Base-by-base conservation (phyloP, 2,797 vertebrate genomes). In the Gymnodraco acuticeps region DNA sequence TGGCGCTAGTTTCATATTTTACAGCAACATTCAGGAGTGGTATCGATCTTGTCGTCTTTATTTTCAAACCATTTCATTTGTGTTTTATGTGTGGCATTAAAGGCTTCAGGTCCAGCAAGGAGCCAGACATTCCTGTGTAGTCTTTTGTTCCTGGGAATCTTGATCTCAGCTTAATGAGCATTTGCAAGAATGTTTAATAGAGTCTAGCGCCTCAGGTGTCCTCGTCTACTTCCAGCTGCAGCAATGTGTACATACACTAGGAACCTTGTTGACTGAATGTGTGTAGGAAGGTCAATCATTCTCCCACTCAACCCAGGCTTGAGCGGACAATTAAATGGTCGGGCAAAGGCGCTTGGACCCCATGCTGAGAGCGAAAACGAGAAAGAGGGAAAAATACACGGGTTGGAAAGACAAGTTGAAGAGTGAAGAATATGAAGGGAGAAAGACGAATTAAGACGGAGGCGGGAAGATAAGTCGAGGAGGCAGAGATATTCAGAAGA, bases 141-240 rank as follows among this genome's bases (percentile, higher is more conserved):
- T 60, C 75, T 56, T 38, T 2, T 83, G 69, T 70, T 77, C 10
- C 6, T 77, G 80, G 59, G 75, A 83, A 72, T 81, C 79, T 70
- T 70, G 72, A 82, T 85, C 65, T 79, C 1, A 15, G 76, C 73
- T 74, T 89, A 89, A 89, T 88, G 78, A 87, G 74, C 65, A 12
- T 78, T 78, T 72, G n/a, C 46, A 76, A 83, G 82, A 87, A 88
- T 76, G 82, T 89, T 83, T 87, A 73, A 84, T 86, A 31, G 8
- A 43, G 70, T 74, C 42, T 56, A 17, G 15, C 17, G 78, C 89
- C 82, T 59, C 14, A 1, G 84, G 87, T 10, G 10, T 55, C 48
- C 68, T 64, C 3, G 41, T 85, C 60, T 65, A 67, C 72, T 45
- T 79, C 73, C 69, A 65, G 52, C 66, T 41, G 61, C 55, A 66